Evolutionary conservation across 1,140 invertebrate species (phyloP).

Genomic region (Scaptomyza hsui): DNA sequence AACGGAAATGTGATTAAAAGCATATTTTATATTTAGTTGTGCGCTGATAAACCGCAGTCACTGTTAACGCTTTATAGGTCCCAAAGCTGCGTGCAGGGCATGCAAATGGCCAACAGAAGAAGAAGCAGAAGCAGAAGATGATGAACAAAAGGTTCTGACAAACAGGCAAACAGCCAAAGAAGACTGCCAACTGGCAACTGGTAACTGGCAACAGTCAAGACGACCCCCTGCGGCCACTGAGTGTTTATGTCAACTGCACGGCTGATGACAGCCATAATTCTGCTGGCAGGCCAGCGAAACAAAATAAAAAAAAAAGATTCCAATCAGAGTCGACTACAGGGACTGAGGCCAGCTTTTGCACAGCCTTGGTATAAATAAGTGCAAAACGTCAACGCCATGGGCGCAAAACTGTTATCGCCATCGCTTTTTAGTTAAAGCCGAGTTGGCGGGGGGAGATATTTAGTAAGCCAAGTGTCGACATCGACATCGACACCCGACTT

Average conservation of each 20-base stretch:
- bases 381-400: conserved; percentile 79
- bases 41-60: conserved; percentile 41
- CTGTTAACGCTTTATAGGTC: conserved; percentile 40
- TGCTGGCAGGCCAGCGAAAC: conserved; percentile 23
- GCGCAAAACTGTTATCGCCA: conserved; percentile 79
- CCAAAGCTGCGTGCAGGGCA: conserved; percentile 49
- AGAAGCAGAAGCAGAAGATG: too few relatives aligned
- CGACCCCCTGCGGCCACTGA: conserved; percentile 75
- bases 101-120: conserved; percentile 51
- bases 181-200: conserved; percentile 21
- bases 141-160: conserved; percentile 47
- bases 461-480: conserved; percentile 48
- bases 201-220: conserved; percentile 41
- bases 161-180: conserved; percentile 27
- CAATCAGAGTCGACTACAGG: conserved; percentile 27
- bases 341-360: conserved; percentile 48
- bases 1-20: conserved; percentile 81
- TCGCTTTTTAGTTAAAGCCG: conserved; percentile 45
- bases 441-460: conserved; percentile 38
- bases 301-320: conserved; percentile 24
- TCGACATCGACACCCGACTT: conserved; percentile 39
- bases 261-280: conserved; percentile 78
- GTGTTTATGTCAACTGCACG: conserved; percentile 78
- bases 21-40: conserved; percentile 75
- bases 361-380: conserved; percentile 62